Percentiles rank a stretch among this genome's conserved stretches.
phyloP scores from a whole-genome alignment of 2,113 vertebrate genomes.

The Corythornis vintsioides region DNA sequence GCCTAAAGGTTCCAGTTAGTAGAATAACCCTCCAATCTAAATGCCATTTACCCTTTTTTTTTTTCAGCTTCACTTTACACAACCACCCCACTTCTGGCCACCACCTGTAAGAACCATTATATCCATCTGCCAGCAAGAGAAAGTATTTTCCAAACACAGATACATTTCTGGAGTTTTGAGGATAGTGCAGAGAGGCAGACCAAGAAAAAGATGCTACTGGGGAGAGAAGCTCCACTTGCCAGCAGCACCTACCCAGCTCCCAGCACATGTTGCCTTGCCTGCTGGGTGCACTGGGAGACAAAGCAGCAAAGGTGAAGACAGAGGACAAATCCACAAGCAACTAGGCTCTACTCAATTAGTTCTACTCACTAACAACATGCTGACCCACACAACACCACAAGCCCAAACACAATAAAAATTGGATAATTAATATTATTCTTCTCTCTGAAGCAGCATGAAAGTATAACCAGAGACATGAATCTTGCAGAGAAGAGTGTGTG shows the following conservation, averaged over 20 bases:
- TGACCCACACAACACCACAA: not conserved
- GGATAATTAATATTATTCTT: not conserved
- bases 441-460: not conserved
- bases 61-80: not conserved
- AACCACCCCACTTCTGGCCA: not conserved
- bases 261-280: accelerated
- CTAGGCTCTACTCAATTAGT: not conserved
- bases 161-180: not conserved
- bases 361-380: not conserved
- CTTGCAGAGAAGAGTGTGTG: not conserved
- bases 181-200: not conserved
- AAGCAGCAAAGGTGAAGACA: not conserved
- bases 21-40: not conserved
- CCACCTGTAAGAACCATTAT: not conserved
- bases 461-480: not conserved
- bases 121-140: not conserved
- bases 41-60: not conserved
- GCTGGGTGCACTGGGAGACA: not conserved
- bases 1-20: not conserved
- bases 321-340: not conserved
- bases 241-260: not conserved
- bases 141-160: not conserved
- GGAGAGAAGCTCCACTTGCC: not conserved
- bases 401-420: not conserved
- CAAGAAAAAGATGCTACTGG: not conserved